Base-by-base conservation (phyloP, 53 echinoderm and acorn worm genomes). In the Paracentrotus lividus region DNA sequence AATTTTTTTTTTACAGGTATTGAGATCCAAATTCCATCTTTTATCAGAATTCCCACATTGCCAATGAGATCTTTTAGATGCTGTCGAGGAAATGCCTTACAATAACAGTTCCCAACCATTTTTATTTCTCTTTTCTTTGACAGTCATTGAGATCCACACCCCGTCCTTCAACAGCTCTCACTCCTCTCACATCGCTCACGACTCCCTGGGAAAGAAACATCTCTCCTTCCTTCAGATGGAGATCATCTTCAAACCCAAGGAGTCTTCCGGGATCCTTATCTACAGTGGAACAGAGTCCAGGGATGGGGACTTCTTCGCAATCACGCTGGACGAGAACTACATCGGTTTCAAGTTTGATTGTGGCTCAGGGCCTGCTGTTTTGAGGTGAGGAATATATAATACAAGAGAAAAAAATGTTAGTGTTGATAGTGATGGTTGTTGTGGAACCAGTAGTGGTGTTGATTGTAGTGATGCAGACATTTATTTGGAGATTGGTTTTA, bases 141-240 rank as follows among this genome's bases (percentile, higher is more conserved):
- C 97, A 99, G 99, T 97, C 77, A 95, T 99, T 26, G 93, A 95
- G 65, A 93, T 99, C 24, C 94, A 96, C 86, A 95, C 97, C 92
- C 99, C 99, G 49, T 99, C 97, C 27, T 99, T 99, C 97, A 96
- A 93, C 8, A 96, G 96, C 51, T 85, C 96, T 12, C 91, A 91
- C 76, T 23, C 91, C 49, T 99, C 99, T 43, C 95, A 99, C 90
- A 93, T 99, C 55, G 96, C 96, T 78, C 96, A 96, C 85, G 94
- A 95, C 49, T 84, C 96, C 85, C 96, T 99, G 13, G 94, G 95
- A 69, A 99, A 96, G 45, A 94, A 95, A 43, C 97, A 99, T 88
- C 92, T 99, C 93, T 96, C 99, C 72, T 99, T 97, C 93, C 93
- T 99, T 21, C 97, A 99, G 88, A 94, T 99, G 33, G 97, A 97